Conservation (phyloP, 2,888 invertebrate genomes). For the Platypus cylindrus region DNA sequence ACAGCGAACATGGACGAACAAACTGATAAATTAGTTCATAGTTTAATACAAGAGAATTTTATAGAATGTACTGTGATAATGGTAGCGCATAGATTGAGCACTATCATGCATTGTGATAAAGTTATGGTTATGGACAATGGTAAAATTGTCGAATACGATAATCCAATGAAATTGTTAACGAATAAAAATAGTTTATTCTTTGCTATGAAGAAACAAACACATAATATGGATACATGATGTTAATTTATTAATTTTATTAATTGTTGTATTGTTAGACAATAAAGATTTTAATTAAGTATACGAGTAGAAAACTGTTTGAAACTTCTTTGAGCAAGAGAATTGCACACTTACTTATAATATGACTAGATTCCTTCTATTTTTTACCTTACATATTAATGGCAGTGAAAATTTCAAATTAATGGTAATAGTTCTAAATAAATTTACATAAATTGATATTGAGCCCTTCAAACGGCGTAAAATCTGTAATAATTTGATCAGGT, state of each 20-base stretch:
- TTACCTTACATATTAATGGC: no score
- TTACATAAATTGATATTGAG: conserved; percentile 46
- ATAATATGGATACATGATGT: conserved; percentile 7
- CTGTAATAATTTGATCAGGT: conserved; percentile 31
- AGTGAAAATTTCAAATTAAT: no score
- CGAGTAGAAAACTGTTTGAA: no score
- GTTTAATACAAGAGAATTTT: conserved; percentile 61
- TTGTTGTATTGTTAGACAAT: no score
- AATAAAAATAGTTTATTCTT: conserved; percentile 49
- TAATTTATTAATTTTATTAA: no score
- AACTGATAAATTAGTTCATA: conserved; percentile 63
- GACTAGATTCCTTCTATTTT: no score
- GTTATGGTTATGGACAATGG: conserved; percentile 74
- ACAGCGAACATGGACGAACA: conserved; percentile 75
- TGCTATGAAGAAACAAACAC: conserved; percentile 31
- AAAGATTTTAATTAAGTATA: no score
- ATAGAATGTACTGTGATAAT: conserved; percentile 66
- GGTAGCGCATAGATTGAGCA: conserved; percentile 72
- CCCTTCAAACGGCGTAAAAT: conserved; percentile 45
- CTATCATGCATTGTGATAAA: conserved; percentile 74
- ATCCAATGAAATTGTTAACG: conserved; percentile 54
- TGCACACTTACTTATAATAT: no score
- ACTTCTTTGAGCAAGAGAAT: no score
- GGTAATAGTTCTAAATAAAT: conserved; percentile 14
- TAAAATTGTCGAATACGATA: conserved; percentile 59